Evolutionary conservation across 2,888 invertebrate genomes (phyloP).

Genomic region (Urechis unicinctus): DNA sequence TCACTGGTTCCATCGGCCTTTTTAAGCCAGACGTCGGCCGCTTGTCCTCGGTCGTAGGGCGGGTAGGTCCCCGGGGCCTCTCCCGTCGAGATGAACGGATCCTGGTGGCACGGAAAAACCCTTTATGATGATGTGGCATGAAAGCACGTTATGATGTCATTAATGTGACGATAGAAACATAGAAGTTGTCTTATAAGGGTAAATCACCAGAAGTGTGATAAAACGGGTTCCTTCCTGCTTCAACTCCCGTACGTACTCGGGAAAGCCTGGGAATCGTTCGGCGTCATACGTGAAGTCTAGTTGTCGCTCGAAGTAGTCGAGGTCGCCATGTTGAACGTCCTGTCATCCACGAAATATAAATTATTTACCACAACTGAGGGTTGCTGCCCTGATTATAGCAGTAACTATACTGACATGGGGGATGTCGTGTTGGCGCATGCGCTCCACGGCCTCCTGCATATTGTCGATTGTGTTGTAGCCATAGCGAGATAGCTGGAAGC

Average conservation of each 20-base stretch:
- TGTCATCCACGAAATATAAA: constrained; percentile 9
- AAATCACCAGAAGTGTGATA: constrained; percentile 38
- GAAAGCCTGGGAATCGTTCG: constrained; percentile 30
- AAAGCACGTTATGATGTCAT: too few species aligned
- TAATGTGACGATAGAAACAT: too few species aligned
- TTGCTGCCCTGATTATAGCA: too few species aligned
- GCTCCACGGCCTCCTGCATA: constrained; percentile 29
- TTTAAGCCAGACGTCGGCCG: neutral
- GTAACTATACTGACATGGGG: constrained; percentile 45
- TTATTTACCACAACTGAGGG: neutral
- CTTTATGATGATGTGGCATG: too few species aligned
- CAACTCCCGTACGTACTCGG: constrained; percentile 32
- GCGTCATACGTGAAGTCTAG: constrained; percentile 40
- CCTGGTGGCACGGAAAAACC: too few species aligned
- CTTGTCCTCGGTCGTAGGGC: neutral
- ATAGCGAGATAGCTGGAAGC: constrained; percentile 37
- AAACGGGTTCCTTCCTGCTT: constrained; percentile 34
- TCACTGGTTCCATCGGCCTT: constrained; percentile 1
- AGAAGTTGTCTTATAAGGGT: too few species aligned
- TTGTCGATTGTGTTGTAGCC: constrained; percentile 21
- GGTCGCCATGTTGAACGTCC: constrained; percentile 47
- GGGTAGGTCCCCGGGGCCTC: neutral
- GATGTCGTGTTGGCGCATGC: constrained; percentile 43
- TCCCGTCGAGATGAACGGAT: neutral
- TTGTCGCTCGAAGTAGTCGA: constrained; percentile 39